Conservation (phyloP, 1,140 invertebrate species). For the Hylyphantes graminicola region DNA sequence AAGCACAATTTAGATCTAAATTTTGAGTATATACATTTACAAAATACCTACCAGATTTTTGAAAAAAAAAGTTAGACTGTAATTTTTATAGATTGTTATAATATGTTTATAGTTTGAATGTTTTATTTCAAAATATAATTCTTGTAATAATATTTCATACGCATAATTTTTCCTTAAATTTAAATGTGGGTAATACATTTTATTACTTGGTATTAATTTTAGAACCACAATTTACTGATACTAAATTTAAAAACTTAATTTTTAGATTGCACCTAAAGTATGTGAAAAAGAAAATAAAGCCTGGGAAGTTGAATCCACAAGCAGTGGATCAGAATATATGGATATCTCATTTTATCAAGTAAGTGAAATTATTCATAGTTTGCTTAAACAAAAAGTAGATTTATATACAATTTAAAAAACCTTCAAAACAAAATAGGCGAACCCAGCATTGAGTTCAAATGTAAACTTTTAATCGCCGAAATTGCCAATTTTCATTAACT, state of each 20-base stretch:
- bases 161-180: no score
- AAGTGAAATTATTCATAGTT: neutral
- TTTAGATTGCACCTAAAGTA: neutral
- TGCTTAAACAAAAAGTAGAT: no score
- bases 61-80: no score
- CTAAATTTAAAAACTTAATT: neutral
- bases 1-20: neutral
- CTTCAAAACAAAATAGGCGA: no score
- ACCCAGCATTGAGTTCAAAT: no score
- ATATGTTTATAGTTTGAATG: neutral
- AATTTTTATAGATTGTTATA: neutral
- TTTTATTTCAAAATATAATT: neutral
- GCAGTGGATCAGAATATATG: constrained; percentile 24
- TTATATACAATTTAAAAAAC: no score
- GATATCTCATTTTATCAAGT: constrained; percentile 9
- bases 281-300: constrained; percentile 4
- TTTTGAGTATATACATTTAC: neutral
- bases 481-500: no score
- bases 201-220: neutral
- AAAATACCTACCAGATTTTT: no score
- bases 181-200: neutral
- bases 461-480: no score
- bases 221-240: neutral
- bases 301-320: constrained; percentile 6
- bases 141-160: no score